These are phyloP conservation scores for Bos taurus DNA, from an alignment of 2,113 vertebrate genomes.

Conservation along the genomic window ARS-UCD2.0 NC_037330.1:118391501-118392000, in stretches of 20 bases:
- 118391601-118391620: neutral
- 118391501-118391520: neutral
- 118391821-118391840: neutral
- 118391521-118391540: neutral
- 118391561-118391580: conserved; percentile 1
- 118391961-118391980: neutral
- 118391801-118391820: neutral
- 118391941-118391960: neutral
- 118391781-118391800: neutral
- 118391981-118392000: neutral
- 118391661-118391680: conserved; percentile 40
- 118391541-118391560: neutral
- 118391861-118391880: neutral
- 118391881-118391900: neutral
- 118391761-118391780: neutral
- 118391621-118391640: neutral
- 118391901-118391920: neutral
- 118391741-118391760: neutral
- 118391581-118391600: neutral
- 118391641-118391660: conserved; percentile 21
- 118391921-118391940: neutral
- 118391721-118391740: neutral
- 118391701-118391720: neutral
- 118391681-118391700: conserved; percentile 52
- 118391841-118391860: neutral